Base-by-base conservation (phyloP, 2,888 invertebrate species). In the Morinoia aosen region DNA sequence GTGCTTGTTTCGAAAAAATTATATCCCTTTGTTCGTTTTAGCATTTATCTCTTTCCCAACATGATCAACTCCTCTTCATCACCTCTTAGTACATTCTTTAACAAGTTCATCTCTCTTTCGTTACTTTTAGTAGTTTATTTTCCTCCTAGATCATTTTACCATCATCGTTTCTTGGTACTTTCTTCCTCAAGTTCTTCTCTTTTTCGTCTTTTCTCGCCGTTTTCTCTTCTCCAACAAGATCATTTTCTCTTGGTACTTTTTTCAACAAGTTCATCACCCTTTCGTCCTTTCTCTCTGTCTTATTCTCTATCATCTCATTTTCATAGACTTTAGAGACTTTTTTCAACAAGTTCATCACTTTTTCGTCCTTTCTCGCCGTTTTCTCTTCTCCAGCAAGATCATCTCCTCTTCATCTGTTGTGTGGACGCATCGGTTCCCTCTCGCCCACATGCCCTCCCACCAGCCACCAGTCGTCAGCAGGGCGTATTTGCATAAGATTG, bases 401-500 rank as follows among this genome's bases (percentile, higher is more conserved):
- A 76, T 76, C 76, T 76, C 76, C 25, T 25, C 25, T 76, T 76
- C 76, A 76, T 76, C 76, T 76, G 25, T 7, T 76, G 25, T 76
- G 25, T 61, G 33, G 25, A 76, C 90, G 40, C 90, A 90, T 11
- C 90, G 10, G 33, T 90, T 90, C 90, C 90, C 33, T 90, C 40
- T 39, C 40, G 33, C 90, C 48, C 48, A 16, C 40, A 14, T 40
- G 40, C 19, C 90, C 39, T 90, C 90, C 90, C 40, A 39, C 19
- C 90, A 90, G 5, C 90, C 90, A 48, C 90, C 93, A 57, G 93
- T 57, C 93, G 93, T 93, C 93, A 93, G 93, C 57, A 33, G 40
- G 57, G 57, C 14, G 93, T 93, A 93, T 93, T 93, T 93, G 93
- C 93, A 93, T 93, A 93, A 93, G 93, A 93, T 93, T 93, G 93